These are phyloP conservation scores for Scaptomyza tumidula DNA, from an alignment of 2,888 invertebrate species.

Conservation along the genomic window DNA sequence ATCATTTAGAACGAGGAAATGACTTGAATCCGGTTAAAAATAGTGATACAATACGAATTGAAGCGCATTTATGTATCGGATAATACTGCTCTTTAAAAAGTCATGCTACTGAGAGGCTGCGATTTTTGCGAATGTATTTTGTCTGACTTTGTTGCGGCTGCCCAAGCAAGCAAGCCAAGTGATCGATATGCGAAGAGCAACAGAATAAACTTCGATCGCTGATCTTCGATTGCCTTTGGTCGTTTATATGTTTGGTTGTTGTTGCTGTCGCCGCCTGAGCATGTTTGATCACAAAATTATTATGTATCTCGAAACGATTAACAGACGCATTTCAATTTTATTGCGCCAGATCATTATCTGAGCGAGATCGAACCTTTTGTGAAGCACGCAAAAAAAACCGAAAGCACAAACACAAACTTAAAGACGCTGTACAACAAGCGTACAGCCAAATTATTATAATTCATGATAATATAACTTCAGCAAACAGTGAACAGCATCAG, in stretches of 20 bases:
- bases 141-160: slow-evolving; percentile 6
- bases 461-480: slow-evolving; percentile 48
- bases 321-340: slow-evolving; percentile 78
- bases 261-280: slow-evolving; percentile 37
- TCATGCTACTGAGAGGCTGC: slow-evolving; percentile 45
- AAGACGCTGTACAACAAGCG: slow-evolving; percentile 28
- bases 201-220: slow-evolving; percentile 20
- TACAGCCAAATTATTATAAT: slow-evolving; percentile 65
- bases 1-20: no score
- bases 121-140: slow-evolving; percentile 74
- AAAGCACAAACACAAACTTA: slow-evolving; percentile 21
- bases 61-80: slow-evolving; percentile 19
- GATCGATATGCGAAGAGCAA: slow-evolving; percentile 70
- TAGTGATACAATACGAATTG: no score
- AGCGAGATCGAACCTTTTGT: slow-evolving; percentile 50
- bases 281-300: slow-evolving; percentile 72
- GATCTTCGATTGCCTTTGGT: slow-evolving; percentile 33
- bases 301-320: slow-evolving; percentile 78
- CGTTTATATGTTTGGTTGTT: slow-evolving; percentile 12
- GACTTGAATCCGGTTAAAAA: no score
- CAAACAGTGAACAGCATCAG: slow-evolving; percentile 30
- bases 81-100: no score
- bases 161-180: slow-evolving; percentile 35
- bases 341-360: slow-evolving; percentile 75
- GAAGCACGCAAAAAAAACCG: slow-evolving; percentile 23